Conservation (phyloP, 2,888 invertebrate genomes). For the Drosophila tanythrix region DNA sequence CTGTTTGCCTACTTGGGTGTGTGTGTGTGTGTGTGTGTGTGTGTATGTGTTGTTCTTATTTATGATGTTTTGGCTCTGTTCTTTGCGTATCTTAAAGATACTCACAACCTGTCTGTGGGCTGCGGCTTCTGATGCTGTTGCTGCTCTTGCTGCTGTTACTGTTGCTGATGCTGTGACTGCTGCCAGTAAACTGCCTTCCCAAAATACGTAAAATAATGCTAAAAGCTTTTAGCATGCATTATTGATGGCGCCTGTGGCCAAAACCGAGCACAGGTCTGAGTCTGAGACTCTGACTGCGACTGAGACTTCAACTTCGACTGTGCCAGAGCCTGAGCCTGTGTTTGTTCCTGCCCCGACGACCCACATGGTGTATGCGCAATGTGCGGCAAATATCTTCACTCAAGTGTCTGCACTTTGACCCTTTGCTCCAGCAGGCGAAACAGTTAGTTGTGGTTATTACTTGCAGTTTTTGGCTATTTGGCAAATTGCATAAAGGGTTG, state of each 20-base stretch:
- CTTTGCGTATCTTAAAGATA: slow-evolving; percentile 69
- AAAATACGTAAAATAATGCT: slow-evolving; percentile 81
- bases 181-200: slow-evolving; percentile 44
- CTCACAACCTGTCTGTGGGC: slow-evolving; percentile 50
- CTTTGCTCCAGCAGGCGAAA: slow-evolving; percentile 11
- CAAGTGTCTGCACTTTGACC: slow-evolving; percentile 57
- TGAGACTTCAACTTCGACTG: not conserved
- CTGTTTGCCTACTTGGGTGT: not conserved
- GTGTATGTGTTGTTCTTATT: slow-evolving; percentile 44
- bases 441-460: slow-evolving; percentile 14
- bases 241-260: slow-evolving; percentile 72
- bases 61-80: slow-evolving; percentile 64
- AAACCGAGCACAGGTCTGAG: slow-evolving; percentile 20
- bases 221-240: slow-evolving; percentile 84
- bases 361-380: slow-evolving; percentile 55
- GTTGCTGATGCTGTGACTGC: slow-evolving; percentile 11
- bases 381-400: slow-evolving; percentile 24
- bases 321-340: not conserved
- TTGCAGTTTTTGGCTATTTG: slow-evolving; percentile 40
- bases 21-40: not conserved
- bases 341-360: slow-evolving; percentile 16
- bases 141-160: slow-evolving; percentile 7
- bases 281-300: slow-evolving; percentile 1
- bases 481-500: slow-evolving; percentile 42
- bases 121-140: slow-evolving; percentile 28